Evolutionary conservation across 2,888 invertebrate genomes (phyloP), one percentile per base, ranked within the genome.

Genomic region (Lasius fuliginosus): DNA sequence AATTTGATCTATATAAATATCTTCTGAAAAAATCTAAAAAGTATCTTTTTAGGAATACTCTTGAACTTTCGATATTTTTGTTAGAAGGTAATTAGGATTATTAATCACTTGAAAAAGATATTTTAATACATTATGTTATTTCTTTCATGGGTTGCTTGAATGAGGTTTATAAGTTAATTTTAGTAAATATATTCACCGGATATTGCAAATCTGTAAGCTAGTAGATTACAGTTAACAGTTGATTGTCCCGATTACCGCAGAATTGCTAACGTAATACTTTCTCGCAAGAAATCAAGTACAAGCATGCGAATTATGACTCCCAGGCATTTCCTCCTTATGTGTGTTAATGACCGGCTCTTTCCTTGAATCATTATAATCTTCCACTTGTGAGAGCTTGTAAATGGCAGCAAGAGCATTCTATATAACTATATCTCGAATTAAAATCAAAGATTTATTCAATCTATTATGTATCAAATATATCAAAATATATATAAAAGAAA

Each of bases 281-380:
- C 73, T 12, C 60, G 73, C 46, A 46, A 73, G 79, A 81, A 81
- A 81, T 81, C 60, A 81, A 81, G 73, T 81, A 81, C 73, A 81
- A 73, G 79, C 71, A 73, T 68, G 77, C 77, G 69, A 68, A 77
- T 68, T 77, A 77, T 71, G 73, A 73, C 60, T 73, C 46, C 36
- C 60, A 49, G 73, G 73, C 79, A 81, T 81, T 73, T 81, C 46
- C 60, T 71, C 5, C 60, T 71, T 73, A 58, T 62, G 36, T 73
- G 73, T 81, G 73, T 81, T 81, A 73, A 81, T 81, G 71, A 81
- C 60, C 73, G 73, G 49, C 46, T 71, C 73, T 62, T 79, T 79
- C 33, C 60, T 81, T 49, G 46, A 71, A 18, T 81, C 79, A 68
- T 56, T 69, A 58, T 42, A 73, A 73, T 40, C 60, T 71, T 71